Percentiles rank a stretch among this genome's conserved stretches.
These are phyloP conservation scores for Laticauda colubrina DNA, from an alignment of 2,113 vertebrate species.

Conservation along the genomic window DNA sequence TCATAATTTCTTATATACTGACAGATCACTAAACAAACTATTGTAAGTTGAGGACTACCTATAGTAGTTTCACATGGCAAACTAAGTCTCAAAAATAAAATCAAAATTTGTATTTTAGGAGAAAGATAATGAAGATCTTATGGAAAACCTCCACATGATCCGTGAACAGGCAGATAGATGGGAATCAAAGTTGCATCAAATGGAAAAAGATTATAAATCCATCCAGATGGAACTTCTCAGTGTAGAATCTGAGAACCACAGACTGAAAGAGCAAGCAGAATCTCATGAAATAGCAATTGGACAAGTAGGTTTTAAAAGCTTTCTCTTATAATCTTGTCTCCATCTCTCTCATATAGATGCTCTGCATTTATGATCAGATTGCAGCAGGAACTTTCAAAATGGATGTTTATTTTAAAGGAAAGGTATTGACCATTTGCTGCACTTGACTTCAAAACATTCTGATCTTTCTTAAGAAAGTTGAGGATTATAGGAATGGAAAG, in stretches of 20 bases:
- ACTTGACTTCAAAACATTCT: neutral
- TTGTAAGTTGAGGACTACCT: neutral
- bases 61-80: neutral
- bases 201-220: slow-evolving; percentile 68
- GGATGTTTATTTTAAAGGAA: neutral
- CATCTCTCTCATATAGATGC: neutral
- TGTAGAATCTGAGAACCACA: slow-evolving; percentile 66
- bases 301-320: slow-evolving; percentile 62
- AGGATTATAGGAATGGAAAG: neutral
- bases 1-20: no score
- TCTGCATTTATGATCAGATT: neutral
- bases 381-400: neutral
- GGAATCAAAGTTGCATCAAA: slow-evolving; percentile 73
- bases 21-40: neutral
- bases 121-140: slow-evolving; percentile 70
- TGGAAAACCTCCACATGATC: slow-evolving; percentile 71
- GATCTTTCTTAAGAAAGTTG: neutral
- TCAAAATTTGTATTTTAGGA: slow-evolving; percentile 64
- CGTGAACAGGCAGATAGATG: slow-evolving; percentile 68
- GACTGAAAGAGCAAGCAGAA: slow-evolving; percentile 71
- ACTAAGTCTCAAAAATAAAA: slow-evolving; percentile 32
- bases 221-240: slow-evolving; percentile 64
- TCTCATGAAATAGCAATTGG: slow-evolving; percentile 70
- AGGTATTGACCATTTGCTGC: neutral
- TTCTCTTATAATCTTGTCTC: neutral